Base-by-base conservation (phyloP, 1,140 invertebrate genomes). In the Drosophila tani region DNA sequence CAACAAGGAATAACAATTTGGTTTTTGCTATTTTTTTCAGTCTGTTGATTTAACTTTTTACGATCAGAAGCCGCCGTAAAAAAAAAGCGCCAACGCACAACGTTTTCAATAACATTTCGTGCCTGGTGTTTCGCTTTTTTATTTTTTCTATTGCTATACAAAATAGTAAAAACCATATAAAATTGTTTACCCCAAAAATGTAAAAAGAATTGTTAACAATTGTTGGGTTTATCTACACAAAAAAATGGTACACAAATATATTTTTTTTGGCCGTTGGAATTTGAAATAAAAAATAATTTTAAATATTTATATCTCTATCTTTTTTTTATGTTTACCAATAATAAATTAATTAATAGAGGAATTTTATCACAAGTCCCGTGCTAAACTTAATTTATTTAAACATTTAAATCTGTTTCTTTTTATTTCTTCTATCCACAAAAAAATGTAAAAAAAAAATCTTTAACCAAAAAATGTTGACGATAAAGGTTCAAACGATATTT, bases 21-120 rank as follows among this genome's bases (percentile, higher is more conserved):
- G 27, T 66, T 55, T 77, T 70, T 27, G 64, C 64, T n/a, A 67
- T 62, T 67, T 65, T 67, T 65, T 67, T 69, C 19, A 43, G 47
- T 49, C 43, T 71, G 66, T 50, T 71, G 51, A 71, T 71, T 59
- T 59, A 41, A 57, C 67, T 51, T 70, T 73, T 73, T 71, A 73
- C 69, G 69, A 70, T 67, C 62, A 38, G 51, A 35, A 43, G 53
- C 8, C 32, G 63, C 67, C 53, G 55, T 60, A 71, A 68, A 67
- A 73, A 49, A 66, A 73, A 38, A 73, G 43, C 38, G 21, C 38
- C 64, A 69, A 70, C 38, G 58, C 59, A 67, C 50, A 70, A 55
- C 69, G 45, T 71, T 71, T 73, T 71, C 53, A 73, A 73, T 59
- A 73, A 73, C 69, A 73, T 73, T 71, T 59, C 67, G 68, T 60